These are phyloP conservation scores for Fragum sueziense DNA, from an alignment of 2,888 invertebrate species.

Conservation along the genomic window DNA sequence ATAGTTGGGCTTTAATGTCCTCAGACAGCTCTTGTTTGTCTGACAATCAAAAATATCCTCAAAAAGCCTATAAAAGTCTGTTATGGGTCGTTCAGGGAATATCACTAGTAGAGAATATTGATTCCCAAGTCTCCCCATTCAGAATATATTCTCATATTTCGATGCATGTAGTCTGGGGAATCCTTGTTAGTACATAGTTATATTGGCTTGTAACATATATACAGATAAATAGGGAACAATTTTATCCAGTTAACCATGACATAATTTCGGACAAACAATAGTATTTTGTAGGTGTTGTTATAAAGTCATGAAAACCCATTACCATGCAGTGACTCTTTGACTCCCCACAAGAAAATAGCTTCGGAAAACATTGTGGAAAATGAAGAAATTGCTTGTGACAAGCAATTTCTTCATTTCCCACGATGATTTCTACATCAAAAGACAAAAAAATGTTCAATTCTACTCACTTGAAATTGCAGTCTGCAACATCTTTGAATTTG, in stretches of 20 bases:
- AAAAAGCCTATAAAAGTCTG: too few species aligned
- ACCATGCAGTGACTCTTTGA: too few species aligned
- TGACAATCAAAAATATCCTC: too few species aligned
- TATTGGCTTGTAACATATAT: too few species aligned
- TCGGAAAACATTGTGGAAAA: constrained; percentile 1
- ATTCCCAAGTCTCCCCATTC: constrained; percentile 9
- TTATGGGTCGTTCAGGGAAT: neutral
- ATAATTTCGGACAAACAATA: too few species aligned
- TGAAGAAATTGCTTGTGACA: neutral
- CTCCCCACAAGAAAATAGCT: too few species aligned
- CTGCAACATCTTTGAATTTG: neutral
- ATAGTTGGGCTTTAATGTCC: too few species aligned
- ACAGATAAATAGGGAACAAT: too few species aligned
- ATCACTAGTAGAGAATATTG: neutral
- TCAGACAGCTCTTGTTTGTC: too few species aligned
- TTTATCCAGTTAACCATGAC: too few species aligned
- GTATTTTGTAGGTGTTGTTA: too few species aligned
- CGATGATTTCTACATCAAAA: neutral
- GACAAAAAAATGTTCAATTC: neutral
- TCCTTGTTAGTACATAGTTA: neutral
- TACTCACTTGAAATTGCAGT: neutral
- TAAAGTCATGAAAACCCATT: too few species aligned
- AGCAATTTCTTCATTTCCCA: neutral
- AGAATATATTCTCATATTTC: neutral
- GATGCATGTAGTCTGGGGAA: constrained; percentile 4